A percentile compares a stretch with the other conserved stretches of the same genome.
Evolutionary conservation across 2,888 invertebrate genomes (phyloP).

Genomic region (Ophraella communa): DNA sequence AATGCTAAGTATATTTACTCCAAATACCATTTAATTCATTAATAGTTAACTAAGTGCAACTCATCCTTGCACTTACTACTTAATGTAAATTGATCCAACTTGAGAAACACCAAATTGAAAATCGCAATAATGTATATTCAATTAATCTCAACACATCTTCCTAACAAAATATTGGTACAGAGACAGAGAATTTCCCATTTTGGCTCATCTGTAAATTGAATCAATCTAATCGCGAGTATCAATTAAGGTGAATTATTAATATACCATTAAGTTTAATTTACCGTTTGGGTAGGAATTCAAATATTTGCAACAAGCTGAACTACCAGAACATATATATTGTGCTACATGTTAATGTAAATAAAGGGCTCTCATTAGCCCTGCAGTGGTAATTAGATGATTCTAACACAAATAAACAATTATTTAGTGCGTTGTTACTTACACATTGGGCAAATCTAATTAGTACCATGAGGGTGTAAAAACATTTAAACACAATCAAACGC

Average conservation of each 20-base stretch:
- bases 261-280: conserved; percentile 35
- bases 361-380: conserved; percentile 9
- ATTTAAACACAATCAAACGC: not conserved
- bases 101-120: not conserved
- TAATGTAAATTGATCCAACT: not conserved
- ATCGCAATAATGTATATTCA: not conserved
- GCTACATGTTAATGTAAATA: conserved; percentile 13
- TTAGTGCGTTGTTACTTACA: conserved; percentile 4
- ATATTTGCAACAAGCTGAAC: conserved; percentile 37
- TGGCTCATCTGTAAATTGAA: conserved; percentile 7
- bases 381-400: conserved; percentile 10
- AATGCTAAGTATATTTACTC: no score
- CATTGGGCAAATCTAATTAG: not conserved
- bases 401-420: not conserved
- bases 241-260: conserved; percentile 37
- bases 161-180: not conserved
- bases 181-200: not conserved
- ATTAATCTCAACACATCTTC: not conserved
- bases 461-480: not conserved
- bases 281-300: conserved; percentile 35
- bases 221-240: conserved; percentile 29
- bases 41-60: no score
- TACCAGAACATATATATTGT: conserved; percentile 28
- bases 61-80: not conserved
- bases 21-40: no score